Base-by-base conservation (phyloP, 2,888 invertebrate genomes). In the Chorisops tibialis region DNA sequence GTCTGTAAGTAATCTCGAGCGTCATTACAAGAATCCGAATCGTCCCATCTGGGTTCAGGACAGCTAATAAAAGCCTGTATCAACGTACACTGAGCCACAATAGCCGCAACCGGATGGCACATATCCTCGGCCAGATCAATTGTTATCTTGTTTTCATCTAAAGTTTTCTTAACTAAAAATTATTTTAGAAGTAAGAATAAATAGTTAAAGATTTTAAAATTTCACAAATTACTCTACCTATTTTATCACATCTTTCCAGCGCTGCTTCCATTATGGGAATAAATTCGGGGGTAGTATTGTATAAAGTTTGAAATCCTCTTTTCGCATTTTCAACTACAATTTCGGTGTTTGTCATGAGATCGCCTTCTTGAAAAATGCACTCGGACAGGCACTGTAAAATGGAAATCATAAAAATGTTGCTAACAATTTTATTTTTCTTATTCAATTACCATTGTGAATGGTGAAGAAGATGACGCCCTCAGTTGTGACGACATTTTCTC, bases 21-120 rank as follows among this genome's bases (percentile, higher is more conserved):
- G 38, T 19, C 21, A 14, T 59, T 59, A 47, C 59, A 59, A 3
- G 47, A 47, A 35, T 37, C 59, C 35, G 47, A 47, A 18, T 59
- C 47, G 14, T 59, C 47, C 59, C 59, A 59, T 38, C 19, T 37
- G 3, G 47, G 21, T 4, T 35, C 21, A 6, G 59, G 59, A 59
- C 59, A 59, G 48, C 48, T 59, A 19, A 59, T 7, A 38, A 59
- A 59, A 4, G 22, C 14, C 21, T 59, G 37, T 1, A 22, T 6
- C 18, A 59, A 2, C 12, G 35, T 14, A 21, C 59, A 59, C 3
- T n/a, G 12, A 12, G 48, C 47, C 19, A 59, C 19, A 2, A 35
- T 19, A 19, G 24, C 37, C 4, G 21, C n/a, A 7, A 21, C 14
- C 14, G 59, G 48, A 24, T 47, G 47, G 18, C 59, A 59, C 30